Conservation (phyloP, 1,140 invertebrate genomes). For the Daktulosphaira vitifoliae region DNA sequence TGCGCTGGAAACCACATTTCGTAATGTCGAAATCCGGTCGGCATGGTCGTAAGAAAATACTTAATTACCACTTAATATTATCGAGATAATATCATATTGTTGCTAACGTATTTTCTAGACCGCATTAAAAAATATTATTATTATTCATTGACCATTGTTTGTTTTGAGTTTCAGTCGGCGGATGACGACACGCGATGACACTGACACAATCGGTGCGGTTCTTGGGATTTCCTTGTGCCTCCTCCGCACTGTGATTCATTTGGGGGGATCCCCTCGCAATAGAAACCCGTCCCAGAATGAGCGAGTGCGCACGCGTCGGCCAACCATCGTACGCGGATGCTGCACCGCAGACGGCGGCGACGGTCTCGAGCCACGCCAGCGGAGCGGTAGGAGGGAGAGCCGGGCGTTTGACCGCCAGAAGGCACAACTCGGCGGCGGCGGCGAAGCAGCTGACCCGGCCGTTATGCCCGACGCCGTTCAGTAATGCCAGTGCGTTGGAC, state of each 20-base stretch:
- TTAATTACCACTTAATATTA: no score
- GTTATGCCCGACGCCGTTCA: constrained; percentile 5
- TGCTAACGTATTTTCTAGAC: no score
- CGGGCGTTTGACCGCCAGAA: constrained; percentile 5
- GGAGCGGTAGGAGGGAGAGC: background rate
- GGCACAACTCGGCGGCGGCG: background rate
- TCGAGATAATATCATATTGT: no score
- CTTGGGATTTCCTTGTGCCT: background rate
- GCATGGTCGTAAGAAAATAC: no score
- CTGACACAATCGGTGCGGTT: no score
- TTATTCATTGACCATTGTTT: no score
- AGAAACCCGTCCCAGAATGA: background rate
- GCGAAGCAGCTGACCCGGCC: constrained; percentile 20
- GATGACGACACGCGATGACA: no score
- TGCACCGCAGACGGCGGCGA: background rate
- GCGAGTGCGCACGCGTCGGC: background rate
- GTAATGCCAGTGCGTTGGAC: constrained; percentile 30
- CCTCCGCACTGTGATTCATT: background rate
- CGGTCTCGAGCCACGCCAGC: background rate
- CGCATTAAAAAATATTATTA: no score
- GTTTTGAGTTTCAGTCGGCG: no score
- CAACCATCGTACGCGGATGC: background rate
- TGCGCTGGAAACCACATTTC: no score
- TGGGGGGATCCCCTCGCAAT: background rate
- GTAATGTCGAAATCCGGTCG: no score